Percentiles rank a stretch among this genome's conserved stretches.
These are phyloP conservation scores for Cossypha niveicapilla DNA, from an alignment of 2,797 vertebrate species.

Conservation along the genomic window DNA sequence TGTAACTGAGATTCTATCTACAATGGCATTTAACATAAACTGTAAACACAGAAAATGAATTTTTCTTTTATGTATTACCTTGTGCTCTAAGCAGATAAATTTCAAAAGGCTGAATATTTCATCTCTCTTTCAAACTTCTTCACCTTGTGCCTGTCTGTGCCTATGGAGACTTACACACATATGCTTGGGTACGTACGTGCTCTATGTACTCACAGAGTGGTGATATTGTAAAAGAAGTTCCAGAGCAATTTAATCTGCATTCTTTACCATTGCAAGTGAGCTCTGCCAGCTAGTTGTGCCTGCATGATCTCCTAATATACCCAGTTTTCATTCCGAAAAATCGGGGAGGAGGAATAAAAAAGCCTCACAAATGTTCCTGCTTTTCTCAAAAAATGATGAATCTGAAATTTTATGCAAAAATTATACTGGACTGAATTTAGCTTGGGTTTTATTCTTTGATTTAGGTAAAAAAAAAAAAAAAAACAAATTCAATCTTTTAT, in stretches of 20 bases:
- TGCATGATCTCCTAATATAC: background rate
- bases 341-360: background rate
- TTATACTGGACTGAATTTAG: background rate
- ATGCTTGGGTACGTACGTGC: fast-evolving
- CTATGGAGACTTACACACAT: background rate
- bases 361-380: background rate
- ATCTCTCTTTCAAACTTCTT: background rate
- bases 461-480: background rate
- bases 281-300: background rate
- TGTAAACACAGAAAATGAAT: slow-evolving; percentile 45
- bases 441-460: background rate
- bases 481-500: background rate
- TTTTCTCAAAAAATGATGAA: background rate
- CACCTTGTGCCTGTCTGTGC: background rate
- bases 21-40: slow-evolving; percentile 29
- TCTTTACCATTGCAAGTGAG: background rate
- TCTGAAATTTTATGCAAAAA: background rate
- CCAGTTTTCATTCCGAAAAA: background rate
- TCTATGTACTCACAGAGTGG: fast-evolving
- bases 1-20: slow-evolving; percentile 50
- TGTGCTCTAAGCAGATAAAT: slow-evolving; percentile 49
- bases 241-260: background rate
- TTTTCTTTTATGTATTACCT: slow-evolving; percentile 29
- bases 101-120: slow-evolving; percentile 30
- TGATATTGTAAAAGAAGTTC: background rate